These are phyloP conservation scores for Epinephelus moara DNA, from an alignment of 2,113 vertebrate genomes.

Conservation along the genomic window DNA sequence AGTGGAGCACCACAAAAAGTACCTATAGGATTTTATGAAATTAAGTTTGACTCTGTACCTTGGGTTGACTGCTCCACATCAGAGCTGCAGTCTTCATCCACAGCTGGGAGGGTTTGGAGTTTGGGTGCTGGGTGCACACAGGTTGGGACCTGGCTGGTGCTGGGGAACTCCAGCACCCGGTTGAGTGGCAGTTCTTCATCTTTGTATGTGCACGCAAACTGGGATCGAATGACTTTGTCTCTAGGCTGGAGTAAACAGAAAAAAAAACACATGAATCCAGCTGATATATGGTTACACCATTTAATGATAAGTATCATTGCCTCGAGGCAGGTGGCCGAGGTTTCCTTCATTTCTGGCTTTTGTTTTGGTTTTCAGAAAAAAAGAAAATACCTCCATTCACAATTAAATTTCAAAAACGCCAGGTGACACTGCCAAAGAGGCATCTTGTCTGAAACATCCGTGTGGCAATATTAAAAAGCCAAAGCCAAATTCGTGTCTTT, in stretches of 20 bases:
- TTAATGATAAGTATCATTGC: slow-evolving; percentile 15
- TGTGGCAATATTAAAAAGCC: too few species aligned
- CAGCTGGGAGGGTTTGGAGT: slow-evolving; percentile 18
- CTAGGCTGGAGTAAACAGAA: slow-evolving; percentile 81
- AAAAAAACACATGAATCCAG: background rate
- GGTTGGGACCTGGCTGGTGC: slow-evolving; percentile 74
- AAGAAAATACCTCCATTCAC: slow-evolving; percentile 1
- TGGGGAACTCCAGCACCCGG: slow-evolving; percentile 80
- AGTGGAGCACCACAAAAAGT: slow-evolving; percentile 1
- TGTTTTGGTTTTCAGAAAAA: background rate
- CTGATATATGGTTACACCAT: background rate
- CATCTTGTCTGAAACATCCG: too few species aligned
- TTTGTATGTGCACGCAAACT: slow-evolving; percentile 95
- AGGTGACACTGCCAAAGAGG: too few species aligned
- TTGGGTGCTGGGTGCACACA: slow-evolving; percentile 78
- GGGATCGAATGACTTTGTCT: slow-evolving; percentile 88
- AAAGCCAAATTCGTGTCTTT: too few species aligned
- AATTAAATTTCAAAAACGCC: too few species aligned
- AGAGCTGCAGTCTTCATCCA: slow-evolving; percentile 22
- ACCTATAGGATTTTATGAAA: slow-evolving; percentile 1
- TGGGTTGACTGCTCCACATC: slow-evolving; percentile 15
- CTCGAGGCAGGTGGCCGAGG: background rate
- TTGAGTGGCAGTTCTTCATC: slow-evolving; percentile 82
- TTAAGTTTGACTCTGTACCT: slow-evolving; percentile 53
- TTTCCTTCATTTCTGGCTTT: background rate